Conservation (phyloP, 1,140 invertebrate species). For the Rhyzopertha dominica region DNA sequence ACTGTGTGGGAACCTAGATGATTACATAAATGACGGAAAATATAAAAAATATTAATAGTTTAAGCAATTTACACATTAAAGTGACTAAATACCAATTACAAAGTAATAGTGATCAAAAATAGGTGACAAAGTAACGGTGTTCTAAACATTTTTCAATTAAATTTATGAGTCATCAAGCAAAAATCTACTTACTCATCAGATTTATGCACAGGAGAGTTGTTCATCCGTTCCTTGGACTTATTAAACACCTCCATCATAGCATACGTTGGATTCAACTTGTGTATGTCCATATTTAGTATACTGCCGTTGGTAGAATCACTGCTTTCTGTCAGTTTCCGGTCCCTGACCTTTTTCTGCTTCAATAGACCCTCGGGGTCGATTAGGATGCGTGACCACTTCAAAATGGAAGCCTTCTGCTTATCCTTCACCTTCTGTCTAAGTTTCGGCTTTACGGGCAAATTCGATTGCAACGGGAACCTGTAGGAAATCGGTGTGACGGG, state of each 20-base stretch:
- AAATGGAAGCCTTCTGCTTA: slow-evolving; percentile 43
- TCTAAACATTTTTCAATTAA: neutral
- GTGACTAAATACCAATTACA: neutral
- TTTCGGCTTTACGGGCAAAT: slow-evolving; percentile 48
- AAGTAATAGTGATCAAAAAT: slow-evolving; percentile 4
- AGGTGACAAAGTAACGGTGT: neutral
- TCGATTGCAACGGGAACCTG: slow-evolving; percentile 33
- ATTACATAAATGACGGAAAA: slow-evolving; percentile 15
- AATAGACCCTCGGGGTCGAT: slow-evolving; percentile 55
- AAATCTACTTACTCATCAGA: slow-evolving; percentile 7
- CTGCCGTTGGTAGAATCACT: slow-evolving; percentile 35
- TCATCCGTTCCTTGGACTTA: slow-evolving; percentile 45
- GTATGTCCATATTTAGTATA: slow-evolving; percentile 43
- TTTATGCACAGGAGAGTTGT: slow-evolving; percentile 22
- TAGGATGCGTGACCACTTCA: slow-evolving; percentile 55
- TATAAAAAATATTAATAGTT: slow-evolving; percentile 13
- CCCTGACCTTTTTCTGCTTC: slow-evolving; percentile 41
- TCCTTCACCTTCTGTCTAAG: slow-evolving; percentile 46
- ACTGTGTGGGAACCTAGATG: slow-evolving; percentile 18
- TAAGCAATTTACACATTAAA: slow-evolving; percentile 2
- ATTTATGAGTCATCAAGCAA: slow-evolving; percentile 24
- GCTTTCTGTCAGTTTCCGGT: slow-evolving; percentile 34
- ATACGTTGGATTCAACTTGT: slow-evolving; percentile 51
- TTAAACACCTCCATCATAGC: slow-evolving; percentile 54
- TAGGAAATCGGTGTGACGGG: slow-evolving; percentile 45